Conservation (phyloP, 1,140 invertebrate genomes). For the Chelonus insularis region DNA sequence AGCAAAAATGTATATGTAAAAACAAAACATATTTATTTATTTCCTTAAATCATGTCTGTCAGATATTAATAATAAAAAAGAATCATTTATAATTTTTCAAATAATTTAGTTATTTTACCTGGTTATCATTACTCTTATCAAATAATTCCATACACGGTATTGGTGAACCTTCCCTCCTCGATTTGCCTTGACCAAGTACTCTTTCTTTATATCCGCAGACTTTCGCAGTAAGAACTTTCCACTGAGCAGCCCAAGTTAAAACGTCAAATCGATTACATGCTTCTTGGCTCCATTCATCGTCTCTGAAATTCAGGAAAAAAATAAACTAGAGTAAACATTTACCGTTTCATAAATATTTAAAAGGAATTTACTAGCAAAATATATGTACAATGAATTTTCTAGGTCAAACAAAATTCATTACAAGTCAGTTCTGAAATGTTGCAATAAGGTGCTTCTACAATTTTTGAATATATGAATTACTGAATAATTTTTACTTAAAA, state of each 20-base stretch:
- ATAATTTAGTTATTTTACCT: conserved; percentile 39
- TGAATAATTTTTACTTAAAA: too few species aligned
- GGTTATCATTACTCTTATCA: conserved; percentile 31
- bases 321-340: background rate
- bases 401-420: too few species aligned
- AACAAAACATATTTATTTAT: too few species aligned
- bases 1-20: too few species aligned
- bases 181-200: conserved; percentile 8
- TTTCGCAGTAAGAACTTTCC: conserved; percentile 69
- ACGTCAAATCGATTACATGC: conserved; percentile 74
- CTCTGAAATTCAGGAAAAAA: conserved; percentile 34
- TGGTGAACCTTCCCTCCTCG: conserved; percentile 35
- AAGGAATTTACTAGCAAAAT: too few species aligned
- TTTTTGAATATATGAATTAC: too few species aligned
- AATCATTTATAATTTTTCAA: too few species aligned
- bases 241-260: conserved; percentile 66
- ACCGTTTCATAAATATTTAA: background rate
- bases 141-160: conserved; percentile 43
- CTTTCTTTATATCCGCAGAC: conserved; percentile 70
- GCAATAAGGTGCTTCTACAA: too few species aligned
- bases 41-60: too few species aligned
- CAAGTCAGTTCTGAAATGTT: too few species aligned
- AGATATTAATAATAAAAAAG: too few species aligned
- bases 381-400: too few species aligned
- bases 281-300: conserved; percentile 65